Percentiles rank a stretch among this genome's conserved stretches.
Conservation (phyloP, 2,797 vertebrate genomes). For the Chelmon rostratus region DNA sequence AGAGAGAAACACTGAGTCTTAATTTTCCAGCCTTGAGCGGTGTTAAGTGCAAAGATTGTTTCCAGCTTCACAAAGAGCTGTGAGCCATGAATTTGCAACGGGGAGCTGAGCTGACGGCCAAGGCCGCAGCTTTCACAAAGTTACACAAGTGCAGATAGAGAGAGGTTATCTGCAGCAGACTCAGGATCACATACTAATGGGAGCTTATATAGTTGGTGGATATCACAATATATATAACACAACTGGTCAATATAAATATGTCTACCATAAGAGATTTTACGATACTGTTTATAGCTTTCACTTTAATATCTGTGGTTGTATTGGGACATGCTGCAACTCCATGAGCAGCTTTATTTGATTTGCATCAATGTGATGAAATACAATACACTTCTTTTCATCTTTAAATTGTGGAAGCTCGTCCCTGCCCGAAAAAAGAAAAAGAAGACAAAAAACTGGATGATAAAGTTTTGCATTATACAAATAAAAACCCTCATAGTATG, state of each 20-base stretch:
- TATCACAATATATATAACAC: neutral
- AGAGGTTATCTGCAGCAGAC: conserved; percentile 12
- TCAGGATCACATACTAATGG: neutral
- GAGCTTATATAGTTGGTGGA: neutral
- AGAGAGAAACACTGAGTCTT: conserved; percentile 50
- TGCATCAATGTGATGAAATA: neutral
- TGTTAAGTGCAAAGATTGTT: conserved; percentile 61
- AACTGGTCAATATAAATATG: neutral
- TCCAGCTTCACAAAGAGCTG: conserved; percentile 59
- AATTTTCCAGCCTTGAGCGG: conserved; percentile 64
- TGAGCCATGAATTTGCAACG: conserved; percentile 48
- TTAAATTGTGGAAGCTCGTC: neutral
- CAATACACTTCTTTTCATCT: neutral
- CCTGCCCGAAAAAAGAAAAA: neutral
- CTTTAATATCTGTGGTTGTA: conserved; percentile 3
- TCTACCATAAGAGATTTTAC: neutral
- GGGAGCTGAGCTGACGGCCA: conserved; percentile 37
- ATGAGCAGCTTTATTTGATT: neutral
- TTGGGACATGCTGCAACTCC: neutral
- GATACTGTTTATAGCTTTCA: neutral
- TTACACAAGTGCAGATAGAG: conserved; percentile 43
- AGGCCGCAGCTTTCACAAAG: conserved; percentile 60
- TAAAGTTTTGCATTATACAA: neutral
- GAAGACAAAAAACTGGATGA: neutral
- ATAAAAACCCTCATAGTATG: neutral